Conservation (phyloP, 1,140 invertebrate species). For the Geopemphigus sp. region DNA sequence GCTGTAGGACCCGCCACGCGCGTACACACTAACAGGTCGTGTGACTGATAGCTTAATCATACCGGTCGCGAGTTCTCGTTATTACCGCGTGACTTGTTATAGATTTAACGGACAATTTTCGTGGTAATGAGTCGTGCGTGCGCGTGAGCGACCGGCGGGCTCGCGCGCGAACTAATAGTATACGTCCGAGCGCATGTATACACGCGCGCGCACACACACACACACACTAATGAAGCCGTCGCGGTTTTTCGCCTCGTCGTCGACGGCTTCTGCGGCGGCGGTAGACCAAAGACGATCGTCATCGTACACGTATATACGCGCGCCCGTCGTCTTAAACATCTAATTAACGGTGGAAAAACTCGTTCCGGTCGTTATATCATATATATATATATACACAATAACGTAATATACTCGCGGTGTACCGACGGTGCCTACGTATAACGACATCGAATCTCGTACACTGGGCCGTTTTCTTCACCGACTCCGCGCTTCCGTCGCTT, state of each 20-base stretch:
- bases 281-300: neutral
- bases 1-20: too few species aligned
- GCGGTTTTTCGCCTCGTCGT: neutral
- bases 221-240: slow-evolving; percentile 24
- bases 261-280: neutral
- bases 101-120: slow-evolving; percentile 46
- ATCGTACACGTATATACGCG: too few species aligned
- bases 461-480: too few species aligned
- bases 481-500: neutral
- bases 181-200: neutral
- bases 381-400: neutral
- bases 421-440: neutral
- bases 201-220: too few species aligned
- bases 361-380: neutral
- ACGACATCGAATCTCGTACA: neutral
- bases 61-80: slow-evolving; percentile 1
- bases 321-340: neutral
- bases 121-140: slow-evolving; percentile 34
- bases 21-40: slow-evolving; percentile 14
- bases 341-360: neutral
- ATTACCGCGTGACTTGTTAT: slow-evolving; percentile 47
- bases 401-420: neutral
- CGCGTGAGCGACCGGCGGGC: neutral
- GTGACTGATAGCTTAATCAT: slow-evolving; percentile 39
- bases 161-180: slow-evolving; percentile 17